A percentile compares a stretch with the other conserved stretches of the same genome.
Conservation (phyloP, 2,888 invertebrate species). For the Pterostichus niger region DNA sequence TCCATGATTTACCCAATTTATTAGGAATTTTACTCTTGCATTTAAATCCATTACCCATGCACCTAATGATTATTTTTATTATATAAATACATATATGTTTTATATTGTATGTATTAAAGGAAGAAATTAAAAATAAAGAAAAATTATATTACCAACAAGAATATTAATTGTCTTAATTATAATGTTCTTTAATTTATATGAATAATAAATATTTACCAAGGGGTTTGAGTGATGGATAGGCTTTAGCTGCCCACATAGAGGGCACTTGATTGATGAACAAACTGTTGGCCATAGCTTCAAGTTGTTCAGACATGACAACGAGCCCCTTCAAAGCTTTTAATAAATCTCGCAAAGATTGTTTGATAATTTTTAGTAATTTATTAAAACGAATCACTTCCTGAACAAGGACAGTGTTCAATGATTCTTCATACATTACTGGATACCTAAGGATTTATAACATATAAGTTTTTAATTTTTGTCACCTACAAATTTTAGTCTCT, state of each 20-base stretch:
- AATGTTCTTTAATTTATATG: not conserved
- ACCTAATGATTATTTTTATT: constrained; percentile 75
- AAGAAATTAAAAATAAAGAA: too few species aligned
- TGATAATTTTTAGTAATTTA: constrained; percentile 81
- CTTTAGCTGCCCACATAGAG: constrained; percentile 83
- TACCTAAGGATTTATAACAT: constrained; percentile 78
- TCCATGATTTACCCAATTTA: constrained; percentile 83
- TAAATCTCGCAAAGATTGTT: constrained; percentile 80
- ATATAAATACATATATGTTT: too few species aligned
- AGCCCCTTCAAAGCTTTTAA: constrained; percentile 87
- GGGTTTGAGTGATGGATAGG: constrained; percentile 85
- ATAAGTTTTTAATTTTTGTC: too few species aligned
- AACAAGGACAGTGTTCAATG: constrained; percentile 91
- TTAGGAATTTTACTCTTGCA: constrained; percentile 82
- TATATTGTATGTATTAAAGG: too few species aligned
- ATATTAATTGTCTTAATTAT: too few species aligned
- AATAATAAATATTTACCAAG: constrained; percentile 78
- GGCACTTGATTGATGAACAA: constrained; percentile 86
- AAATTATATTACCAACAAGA: too few species aligned
- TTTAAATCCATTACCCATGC: constrained; percentile 84
- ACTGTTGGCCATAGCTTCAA: constrained; percentile 85
- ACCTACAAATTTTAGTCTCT: too few species aligned
- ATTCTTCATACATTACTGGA: constrained; percentile 92
- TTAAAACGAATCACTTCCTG: constrained; percentile 93
- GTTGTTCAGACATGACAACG: constrained; percentile 87